Conservation (phyloP, 2,113 vertebrate genomes). For the Anser brachyrhynchus region DNA sequence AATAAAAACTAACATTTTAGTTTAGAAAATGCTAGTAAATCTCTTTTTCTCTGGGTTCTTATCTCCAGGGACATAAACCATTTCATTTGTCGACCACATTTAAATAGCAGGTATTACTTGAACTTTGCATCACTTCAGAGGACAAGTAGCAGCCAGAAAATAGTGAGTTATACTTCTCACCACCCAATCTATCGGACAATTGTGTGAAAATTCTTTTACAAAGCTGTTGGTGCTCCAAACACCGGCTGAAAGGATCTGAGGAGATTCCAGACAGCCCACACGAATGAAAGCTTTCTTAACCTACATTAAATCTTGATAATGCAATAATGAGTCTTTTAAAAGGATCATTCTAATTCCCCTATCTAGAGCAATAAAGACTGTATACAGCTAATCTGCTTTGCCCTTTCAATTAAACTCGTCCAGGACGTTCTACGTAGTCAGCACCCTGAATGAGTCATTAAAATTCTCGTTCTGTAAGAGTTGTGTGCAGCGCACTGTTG, state of each 20-base stretch:
- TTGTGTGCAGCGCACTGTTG: constrained; percentile 79
- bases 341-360: constrained; percentile 82
- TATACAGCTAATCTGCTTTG: constrained; percentile 82
- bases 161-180: constrained; percentile 18
- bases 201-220: constrained; percentile 59
- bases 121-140: constrained; percentile 40
- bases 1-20: not conserved
- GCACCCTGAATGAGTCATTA: constrained; percentile 82
- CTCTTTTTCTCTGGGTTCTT: constrained; percentile 24
- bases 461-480: constrained; percentile 82
- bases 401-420: constrained; percentile 86
- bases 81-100: not conserved
- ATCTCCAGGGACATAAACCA: constrained; percentile 30
- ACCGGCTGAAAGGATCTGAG: constrained; percentile 13
- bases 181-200: constrained; percentile 10
- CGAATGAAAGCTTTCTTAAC: constrained; percentile 77
- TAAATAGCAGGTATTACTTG: not conserved
- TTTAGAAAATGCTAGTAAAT: constrained; percentile 19
- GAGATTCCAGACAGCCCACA: constrained; percentile 59
- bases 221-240: constrained; percentile 57
- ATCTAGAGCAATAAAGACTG: constrained; percentile 80
- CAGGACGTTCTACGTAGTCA: constrained; percentile 81
- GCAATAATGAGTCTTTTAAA: constrained; percentile 84
- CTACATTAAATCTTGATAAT: constrained; percentile 84
- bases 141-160: constrained; percentile 25